Percentiles rank a stretch among this genome's conserved stretches.
Conservation (phyloP, 92 coral and sea anemone genomes). For the Epizoanthus scotinus region DNA sequence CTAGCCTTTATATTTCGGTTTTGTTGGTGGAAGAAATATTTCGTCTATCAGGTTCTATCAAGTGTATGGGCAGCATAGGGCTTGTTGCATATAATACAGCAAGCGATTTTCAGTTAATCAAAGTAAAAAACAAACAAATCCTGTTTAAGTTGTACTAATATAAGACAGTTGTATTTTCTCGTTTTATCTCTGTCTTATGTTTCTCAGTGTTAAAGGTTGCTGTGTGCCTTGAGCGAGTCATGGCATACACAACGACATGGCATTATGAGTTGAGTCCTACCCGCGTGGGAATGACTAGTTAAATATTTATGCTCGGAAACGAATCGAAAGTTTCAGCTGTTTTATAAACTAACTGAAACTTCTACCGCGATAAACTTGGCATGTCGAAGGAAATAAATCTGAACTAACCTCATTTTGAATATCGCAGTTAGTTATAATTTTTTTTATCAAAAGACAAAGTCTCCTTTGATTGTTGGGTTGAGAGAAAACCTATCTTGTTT, state of each 20-base stretch:
- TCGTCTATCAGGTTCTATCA: neutral
- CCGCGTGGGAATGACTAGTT: constrained; percentile 39
- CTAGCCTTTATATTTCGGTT: neutral
- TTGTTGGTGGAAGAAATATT: neutral
- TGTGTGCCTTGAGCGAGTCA: neutral
- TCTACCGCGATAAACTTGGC: neutral
- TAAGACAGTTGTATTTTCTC: neutral
- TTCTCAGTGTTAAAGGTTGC: neutral
- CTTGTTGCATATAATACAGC: neutral
- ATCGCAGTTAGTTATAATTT: neutral
- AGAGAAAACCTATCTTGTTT: neutral
- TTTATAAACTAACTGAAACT: constrained; percentile 13
- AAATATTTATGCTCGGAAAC: constrained; percentile 27
- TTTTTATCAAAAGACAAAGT: neutral
- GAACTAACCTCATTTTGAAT: neutral
- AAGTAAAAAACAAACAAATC: neutral
- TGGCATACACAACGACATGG: neutral
- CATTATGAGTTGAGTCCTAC: neutral
- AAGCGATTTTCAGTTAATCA: constrained; percentile 6
- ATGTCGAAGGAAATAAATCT: neutral
- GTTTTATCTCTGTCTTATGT: neutral
- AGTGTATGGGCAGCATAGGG: too few relatives aligned
- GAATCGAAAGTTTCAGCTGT: constrained; percentile 2
- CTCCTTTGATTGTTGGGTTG: neutral
- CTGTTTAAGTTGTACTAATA: neutral